These are phyloP conservation scores for Calliphora vicina DNA, from an alignment of 1,140 invertebrate species.

Conservation along the genomic window DNA sequence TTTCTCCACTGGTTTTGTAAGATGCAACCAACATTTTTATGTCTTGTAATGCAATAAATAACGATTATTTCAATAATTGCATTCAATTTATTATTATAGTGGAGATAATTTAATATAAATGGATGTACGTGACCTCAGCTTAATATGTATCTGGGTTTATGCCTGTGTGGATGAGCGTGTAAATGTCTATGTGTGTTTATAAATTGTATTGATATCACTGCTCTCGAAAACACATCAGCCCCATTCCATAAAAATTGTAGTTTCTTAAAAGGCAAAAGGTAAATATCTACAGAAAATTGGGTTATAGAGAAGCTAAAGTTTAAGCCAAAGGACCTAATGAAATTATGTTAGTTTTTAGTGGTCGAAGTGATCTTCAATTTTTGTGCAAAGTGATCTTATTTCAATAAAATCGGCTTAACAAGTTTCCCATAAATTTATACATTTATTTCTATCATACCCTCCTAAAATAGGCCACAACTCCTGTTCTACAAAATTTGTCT, in stretches of 20 bases:
- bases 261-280: no score
- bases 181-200: background rate
- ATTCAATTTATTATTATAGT: constrained; percentile 62
- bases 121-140: constrained; percentile 59
- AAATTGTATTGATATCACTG: background rate
- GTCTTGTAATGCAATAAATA: constrained; percentile 55
- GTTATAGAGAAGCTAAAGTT: no score
- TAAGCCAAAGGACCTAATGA: no score
- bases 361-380: no score
- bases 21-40: background rate
- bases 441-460: no score
- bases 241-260: background rate
- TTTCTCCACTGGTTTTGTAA: background rate
- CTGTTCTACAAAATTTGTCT: no score
- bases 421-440: no score
- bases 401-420: no score
- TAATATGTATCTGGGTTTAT: constrained; percentile 5
- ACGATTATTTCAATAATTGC: constrained; percentile 63
- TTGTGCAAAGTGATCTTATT: no score
- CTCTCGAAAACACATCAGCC: background rate
- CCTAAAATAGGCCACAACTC: no score
- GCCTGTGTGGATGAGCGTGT: background rate
- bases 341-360: no score
- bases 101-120: constrained; percentile 63
- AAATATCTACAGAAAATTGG: no score